Evolutionary conservation across 2,797 vertebrate genomes (phyloP).

Genomic region (Buphagus erythrorhynchus): DNA sequence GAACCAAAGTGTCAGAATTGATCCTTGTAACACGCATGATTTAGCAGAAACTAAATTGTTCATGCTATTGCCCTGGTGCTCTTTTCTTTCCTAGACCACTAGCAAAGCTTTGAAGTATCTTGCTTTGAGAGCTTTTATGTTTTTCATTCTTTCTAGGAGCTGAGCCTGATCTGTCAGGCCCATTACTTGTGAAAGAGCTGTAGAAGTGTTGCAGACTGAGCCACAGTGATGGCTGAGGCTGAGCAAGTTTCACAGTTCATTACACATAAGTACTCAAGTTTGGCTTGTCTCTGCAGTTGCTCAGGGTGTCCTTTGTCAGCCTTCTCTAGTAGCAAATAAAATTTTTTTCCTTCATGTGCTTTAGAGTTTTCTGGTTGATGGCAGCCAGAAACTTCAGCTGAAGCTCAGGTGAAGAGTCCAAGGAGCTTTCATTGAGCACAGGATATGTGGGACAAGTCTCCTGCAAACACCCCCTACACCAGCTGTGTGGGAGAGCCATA

Average conservation of each 20-base stretch:
- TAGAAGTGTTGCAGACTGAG: background rate
- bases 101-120: background rate
- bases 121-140: background rate
- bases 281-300: background rate
- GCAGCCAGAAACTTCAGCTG: background rate
- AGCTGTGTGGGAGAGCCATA: background rate
- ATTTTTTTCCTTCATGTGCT: background rate
- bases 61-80: background rate
- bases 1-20: background rate
- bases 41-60: background rate
- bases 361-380: background rate
- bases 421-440: background rate
- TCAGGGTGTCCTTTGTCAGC: background rate
- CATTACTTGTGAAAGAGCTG: background rate
- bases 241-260: background rate
- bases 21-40: background rate
- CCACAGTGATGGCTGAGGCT: background rate
- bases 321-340: background rate
- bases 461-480: accelerated
- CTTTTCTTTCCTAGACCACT: background rate
- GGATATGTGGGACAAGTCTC: background rate
- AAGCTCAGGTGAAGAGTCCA: background rate
- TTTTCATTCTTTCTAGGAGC: background rate
- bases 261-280: background rate
- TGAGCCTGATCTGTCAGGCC: background rate